Conservation (phyloP, 2,113 vertebrate species). For the Amphiprion ocellaris region DNA sequence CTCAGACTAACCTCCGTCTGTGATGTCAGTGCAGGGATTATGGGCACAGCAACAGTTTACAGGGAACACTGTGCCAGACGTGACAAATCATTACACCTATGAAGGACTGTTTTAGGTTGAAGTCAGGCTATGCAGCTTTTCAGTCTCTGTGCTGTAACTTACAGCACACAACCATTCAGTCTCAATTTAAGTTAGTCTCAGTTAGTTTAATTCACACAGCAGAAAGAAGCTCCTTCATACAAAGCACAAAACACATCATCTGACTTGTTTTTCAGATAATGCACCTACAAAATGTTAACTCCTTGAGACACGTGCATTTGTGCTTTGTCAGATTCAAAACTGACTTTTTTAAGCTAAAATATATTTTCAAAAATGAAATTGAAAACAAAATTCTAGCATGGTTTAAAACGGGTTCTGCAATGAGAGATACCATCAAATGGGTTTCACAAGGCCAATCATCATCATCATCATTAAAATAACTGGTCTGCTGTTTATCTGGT, state of each 20-base stretch:
- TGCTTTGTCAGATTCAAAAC: no score
- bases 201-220: no score
- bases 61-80: neutral
- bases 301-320: no score
- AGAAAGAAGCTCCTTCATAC: no score
- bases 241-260: no score
- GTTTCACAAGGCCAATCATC: constrained; percentile 11
- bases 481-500: constrained; percentile 39
- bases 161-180: neutral
- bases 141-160: neutral
- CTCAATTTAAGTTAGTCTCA: no score
- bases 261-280: no score
- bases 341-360: no score
- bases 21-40: constrained; percentile 2
- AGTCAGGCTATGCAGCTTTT: no score
- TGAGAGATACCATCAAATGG: constrained; percentile 5
- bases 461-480: constrained; percentile 41
- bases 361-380: no score
- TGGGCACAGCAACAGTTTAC: neutral
- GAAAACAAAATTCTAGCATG: neutral
- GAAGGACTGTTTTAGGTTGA: neutral
- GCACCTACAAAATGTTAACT: no score
- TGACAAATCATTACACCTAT: neutral
- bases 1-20: neutral
- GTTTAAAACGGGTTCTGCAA: no score